Evolutionary conservation across 2,113 vertebrate genomes (phyloP).

Genomic region (Rhea americana): DNA sequence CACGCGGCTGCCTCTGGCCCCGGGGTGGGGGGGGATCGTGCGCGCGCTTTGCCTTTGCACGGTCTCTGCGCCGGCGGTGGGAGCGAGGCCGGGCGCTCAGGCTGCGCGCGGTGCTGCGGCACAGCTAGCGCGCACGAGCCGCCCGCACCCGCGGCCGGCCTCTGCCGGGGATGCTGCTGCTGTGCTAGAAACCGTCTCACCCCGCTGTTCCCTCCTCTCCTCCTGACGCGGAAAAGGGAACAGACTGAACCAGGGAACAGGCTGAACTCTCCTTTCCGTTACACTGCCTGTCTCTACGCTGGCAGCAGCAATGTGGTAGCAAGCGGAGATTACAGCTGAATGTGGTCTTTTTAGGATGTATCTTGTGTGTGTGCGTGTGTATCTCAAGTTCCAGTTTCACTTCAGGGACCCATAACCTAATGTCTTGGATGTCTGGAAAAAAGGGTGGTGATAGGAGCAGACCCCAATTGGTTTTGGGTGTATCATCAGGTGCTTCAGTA

Average conservation of each 20-base stretch:
- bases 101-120: fast-evolving
- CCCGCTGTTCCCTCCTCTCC: fast-evolving
- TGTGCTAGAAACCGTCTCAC: fast-evolving
- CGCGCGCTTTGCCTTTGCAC: not conserved
- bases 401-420: not conserved
- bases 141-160: not conserved
- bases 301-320: not conserved
- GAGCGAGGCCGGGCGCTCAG: too few relatives aligned
- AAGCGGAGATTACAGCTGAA: not conserved
- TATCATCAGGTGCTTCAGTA: not conserved
- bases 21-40: not conserved
- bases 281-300: not conserved
- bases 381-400: not conserved
- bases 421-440: not conserved
- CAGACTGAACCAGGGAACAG: not conserved
- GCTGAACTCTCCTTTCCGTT: not conserved
- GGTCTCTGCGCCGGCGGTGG: not conserved
- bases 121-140: not conserved
- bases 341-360: not conserved
- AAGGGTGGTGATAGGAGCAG: not conserved
- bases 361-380: not conserved
- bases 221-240: not conserved
- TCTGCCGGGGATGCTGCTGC: not conserved
- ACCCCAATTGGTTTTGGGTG: fast-evolving
- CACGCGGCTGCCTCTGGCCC: not conserved